A percentile compares a stretch with the other conserved stretches of the same genome.
phyloP scores from a whole-genome alignment of 2,797 vertebrate species.

The Aulostomus chinensis region DNA sequence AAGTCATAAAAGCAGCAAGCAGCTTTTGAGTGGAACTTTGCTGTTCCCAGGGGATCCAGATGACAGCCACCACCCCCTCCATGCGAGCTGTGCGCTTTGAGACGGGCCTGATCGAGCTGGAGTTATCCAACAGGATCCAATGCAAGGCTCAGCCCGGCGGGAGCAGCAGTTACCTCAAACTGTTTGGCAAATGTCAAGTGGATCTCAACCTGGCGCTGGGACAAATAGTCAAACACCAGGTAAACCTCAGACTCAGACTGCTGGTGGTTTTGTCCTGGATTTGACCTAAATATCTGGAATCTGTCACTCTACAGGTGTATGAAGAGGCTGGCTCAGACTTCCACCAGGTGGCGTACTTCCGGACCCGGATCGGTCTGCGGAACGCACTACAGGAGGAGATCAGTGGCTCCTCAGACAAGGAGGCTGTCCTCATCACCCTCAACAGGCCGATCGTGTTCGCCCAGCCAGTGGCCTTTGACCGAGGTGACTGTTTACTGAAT shows the following conservation, averaged over 20 bases:
- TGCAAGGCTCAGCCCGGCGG: slow-evolving; percentile 94
- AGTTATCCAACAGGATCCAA: slow-evolving; percentile 97
- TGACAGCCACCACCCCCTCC: slow-evolving; percentile 97
- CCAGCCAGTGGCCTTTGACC: slow-evolving; percentile 97
- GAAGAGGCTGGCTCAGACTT: slow-evolving; percentile 99
- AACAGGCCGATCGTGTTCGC: slow-evolving; percentile 97
- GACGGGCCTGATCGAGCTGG: slow-evolving; percentile 96
- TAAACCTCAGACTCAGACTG: no score
- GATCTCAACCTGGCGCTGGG: slow-evolving; percentile 96
- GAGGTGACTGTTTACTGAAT: no score
- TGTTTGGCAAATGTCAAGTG: slow-evolving; percentile 98
- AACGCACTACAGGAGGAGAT: slow-evolving; percentile 98
- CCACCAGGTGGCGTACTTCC: slow-evolving; percentile 98
- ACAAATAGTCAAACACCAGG: slow-evolving; percentile 99
- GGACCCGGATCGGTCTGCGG: slow-evolving; percentile 94
- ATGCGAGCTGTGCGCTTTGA: slow-evolving; percentile 98
- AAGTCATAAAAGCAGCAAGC: neutral
- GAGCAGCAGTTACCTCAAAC: slow-evolving; percentile 95
- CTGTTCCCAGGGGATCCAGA: slow-evolving; percentile 90
- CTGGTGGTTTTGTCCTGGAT: no score
- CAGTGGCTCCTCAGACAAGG: slow-evolving; percentile 93
- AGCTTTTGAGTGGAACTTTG: neutral
- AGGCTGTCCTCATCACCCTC: slow-evolving; percentile 97
- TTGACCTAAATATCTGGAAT: neutral
- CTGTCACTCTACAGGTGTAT: slow-evolving; percentile 86